A percentile compares a stretch with the other conserved stretches of the same genome.
These are phyloP conservation scores for Coenobita brevimanus DNA, from an alignment of 1,140 invertebrate genomes.

Conservation along the genomic window DNA sequence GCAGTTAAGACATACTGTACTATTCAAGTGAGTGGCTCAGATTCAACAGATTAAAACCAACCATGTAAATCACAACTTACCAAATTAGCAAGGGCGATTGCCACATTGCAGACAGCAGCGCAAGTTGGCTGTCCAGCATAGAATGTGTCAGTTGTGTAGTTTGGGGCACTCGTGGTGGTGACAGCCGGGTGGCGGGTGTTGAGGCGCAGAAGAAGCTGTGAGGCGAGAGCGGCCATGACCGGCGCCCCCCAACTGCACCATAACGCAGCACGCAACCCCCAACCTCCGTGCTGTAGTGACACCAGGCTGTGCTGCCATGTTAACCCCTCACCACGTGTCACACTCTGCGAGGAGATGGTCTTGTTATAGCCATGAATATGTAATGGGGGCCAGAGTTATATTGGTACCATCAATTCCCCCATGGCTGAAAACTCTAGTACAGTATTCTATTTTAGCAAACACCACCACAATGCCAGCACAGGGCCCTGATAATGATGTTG, in stretches of 20 bases:
- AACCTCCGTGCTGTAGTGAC: constrained; percentile 48
- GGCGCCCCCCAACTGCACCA: constrained; percentile 49
- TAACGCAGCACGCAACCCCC: constrained; percentile 42
- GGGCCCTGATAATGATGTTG: no score
- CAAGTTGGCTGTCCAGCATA: constrained; percentile 45
- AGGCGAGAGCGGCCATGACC: constrained; percentile 38
- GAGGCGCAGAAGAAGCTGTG: constrained; percentile 39
- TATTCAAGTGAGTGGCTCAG: no score
- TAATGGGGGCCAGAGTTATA: no score
- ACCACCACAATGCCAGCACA: no score
- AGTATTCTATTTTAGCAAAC: no score
- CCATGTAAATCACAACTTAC: no score
- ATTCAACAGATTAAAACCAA: no score
- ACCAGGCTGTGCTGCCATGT: constrained; percentile 53
- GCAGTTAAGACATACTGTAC: no score
- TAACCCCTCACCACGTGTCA: constrained; percentile 36
- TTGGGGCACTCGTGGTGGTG: constrained; percentile 12
- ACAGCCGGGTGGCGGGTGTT: constrained; percentile 52
- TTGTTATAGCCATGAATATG: no score
- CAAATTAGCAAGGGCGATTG: constrained; percentile 45
- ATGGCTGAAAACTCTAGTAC: no score
- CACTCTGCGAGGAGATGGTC: constrained; percentile 44
- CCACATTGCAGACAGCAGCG: constrained; percentile 48
- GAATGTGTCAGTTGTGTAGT: no score
- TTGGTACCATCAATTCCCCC: no score